These are phyloP conservation scores for Poecile montanus DNA, from an alignment of 2,797 vertebrate species.

Conservation along the genomic window DNA sequence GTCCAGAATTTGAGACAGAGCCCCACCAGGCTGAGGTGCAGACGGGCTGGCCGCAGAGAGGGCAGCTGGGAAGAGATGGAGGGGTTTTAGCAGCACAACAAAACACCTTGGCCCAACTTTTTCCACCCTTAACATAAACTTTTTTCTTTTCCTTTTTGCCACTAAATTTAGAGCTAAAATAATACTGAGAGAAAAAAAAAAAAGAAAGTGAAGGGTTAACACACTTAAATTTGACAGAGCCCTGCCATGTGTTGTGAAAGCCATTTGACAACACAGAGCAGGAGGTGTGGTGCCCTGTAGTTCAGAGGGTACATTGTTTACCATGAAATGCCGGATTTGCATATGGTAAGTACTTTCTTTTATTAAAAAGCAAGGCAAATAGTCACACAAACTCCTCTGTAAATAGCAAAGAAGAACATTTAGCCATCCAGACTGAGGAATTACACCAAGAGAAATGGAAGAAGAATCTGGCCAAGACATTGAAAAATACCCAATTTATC, in stretches of 20 bases:
- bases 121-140: background rate
- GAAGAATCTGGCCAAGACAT: constrained; percentile 26
- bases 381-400: constrained; percentile 71
- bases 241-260: constrained; percentile 52
- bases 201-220: constrained; percentile 12
- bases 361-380: constrained; percentile 75
- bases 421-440: constrained; percentile 12
- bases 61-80: background rate
- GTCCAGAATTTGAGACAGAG: background rate
- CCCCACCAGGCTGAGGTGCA: background rate
- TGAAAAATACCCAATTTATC: constrained; percentile 22
- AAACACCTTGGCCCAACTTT: accelerated
- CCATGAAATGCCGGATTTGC: constrained; percentile 74
- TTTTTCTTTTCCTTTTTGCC: background rate
- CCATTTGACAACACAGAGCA: constrained; percentile 48
- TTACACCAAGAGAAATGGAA: constrained; percentile 36
- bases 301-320: constrained; percentile 73
- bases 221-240: constrained; percentile 8
- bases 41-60: background rate
- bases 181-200: background rate
- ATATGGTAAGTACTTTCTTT: constrained; percentile 74
- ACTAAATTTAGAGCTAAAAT: background rate
- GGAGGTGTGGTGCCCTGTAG: constrained; percentile 57
- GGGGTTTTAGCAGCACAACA: background rate
- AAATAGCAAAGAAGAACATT: constrained; percentile 72